Evolutionary conservation across 2,888 invertebrate genomes (phyloP).

Genomic region (Dusona sp.): DNA sequence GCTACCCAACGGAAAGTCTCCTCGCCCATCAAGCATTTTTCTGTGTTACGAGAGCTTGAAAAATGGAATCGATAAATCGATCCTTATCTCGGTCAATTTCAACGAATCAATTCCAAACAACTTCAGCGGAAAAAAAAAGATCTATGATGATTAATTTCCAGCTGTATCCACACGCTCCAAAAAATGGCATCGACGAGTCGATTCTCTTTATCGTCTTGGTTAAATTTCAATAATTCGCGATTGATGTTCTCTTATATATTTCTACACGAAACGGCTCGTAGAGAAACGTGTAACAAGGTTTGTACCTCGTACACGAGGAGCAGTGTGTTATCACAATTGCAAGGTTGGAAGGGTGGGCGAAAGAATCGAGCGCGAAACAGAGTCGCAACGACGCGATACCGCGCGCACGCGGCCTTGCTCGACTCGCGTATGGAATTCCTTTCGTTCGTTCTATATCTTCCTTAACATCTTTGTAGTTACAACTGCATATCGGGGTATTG

Average conservation of each 20-base stretch:
- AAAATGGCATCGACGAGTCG: too few species aligned
- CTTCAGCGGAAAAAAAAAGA: too few species aligned
- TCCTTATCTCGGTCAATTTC: too few species aligned
- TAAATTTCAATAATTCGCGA: not conserved
- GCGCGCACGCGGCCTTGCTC: constrained; percentile 26
- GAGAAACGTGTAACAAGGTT: not conserved
- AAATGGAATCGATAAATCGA: too few species aligned
- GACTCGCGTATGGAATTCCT: constrained; percentile 38
- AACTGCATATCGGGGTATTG: not conserved
- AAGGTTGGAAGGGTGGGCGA: constrained; percentile 34
- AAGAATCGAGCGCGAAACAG: constrained; percentile 28
- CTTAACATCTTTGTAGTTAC: not conserved
- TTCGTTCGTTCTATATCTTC: constrained; percentile 4
- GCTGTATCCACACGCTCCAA: too few species aligned
- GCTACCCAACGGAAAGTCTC: too few species aligned
- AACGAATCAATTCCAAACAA: too few species aligned
- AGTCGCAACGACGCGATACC: constrained; percentile 8
- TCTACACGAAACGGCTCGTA: not conserved
- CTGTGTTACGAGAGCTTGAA: too few species aligned
- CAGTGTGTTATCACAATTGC: constrained; percentile 24
- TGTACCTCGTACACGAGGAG: constrained; percentile 14
- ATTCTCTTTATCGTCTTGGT: too few species aligned
- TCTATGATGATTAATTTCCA: too few species aligned
- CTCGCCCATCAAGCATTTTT: too few species aligned
- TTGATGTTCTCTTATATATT: not conserved